A percentile compares a stretch with the other conserved stretches of the same genome.
Evolutionary conservation across 64 coral and sea anemone species (phyloP).

Genomic region (Orbicella faveolata): DNA sequence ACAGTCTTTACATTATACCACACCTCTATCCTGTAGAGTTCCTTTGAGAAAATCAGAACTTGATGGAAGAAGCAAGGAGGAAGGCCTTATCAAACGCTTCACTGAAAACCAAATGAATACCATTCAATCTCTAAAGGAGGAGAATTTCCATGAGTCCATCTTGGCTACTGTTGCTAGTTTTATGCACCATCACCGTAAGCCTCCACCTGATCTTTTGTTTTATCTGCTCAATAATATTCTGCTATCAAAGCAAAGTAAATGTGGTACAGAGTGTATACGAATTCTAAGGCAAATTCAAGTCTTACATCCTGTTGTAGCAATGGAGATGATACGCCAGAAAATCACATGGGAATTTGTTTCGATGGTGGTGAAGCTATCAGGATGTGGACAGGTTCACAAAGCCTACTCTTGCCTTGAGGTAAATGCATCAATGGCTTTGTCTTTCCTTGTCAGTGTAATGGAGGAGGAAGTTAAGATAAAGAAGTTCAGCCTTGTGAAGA

Average conservation of each 20-base stretch:
- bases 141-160: slow-evolving; percentile 30
- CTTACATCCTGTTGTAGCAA: neutral
- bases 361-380: neutral
- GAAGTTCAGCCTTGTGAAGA: slow-evolving; percentile 15
- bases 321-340: neutral
- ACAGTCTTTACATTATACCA: neutral
- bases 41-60: neutral
- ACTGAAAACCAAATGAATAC: slow-evolving; percentile 60
- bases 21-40: neutral
- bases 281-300: slow-evolving; percentile 12
- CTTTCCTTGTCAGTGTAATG: slow-evolving; percentile 17
- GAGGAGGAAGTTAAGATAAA: slow-evolving; percentile 8
- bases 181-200: slow-evolving; percentile 28
- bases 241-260: slow-evolving; percentile 20
- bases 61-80: neutral
- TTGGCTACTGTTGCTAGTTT: slow-evolving; percentile 26
- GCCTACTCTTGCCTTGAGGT: neutral
- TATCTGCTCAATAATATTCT: slow-evolving; percentile 44
- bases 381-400: neutral
- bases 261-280: slow-evolving; percentile 14
- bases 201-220: slow-evolving; percentile 48
- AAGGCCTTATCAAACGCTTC: neutral
- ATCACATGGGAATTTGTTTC: slow-evolving; percentile 36
- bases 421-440: slow-evolving; percentile 19
- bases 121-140: slow-evolving; percentile 43